Conservation (phyloP, 1,140 invertebrate species). For the Hylaeus volcanicus region DNA sequence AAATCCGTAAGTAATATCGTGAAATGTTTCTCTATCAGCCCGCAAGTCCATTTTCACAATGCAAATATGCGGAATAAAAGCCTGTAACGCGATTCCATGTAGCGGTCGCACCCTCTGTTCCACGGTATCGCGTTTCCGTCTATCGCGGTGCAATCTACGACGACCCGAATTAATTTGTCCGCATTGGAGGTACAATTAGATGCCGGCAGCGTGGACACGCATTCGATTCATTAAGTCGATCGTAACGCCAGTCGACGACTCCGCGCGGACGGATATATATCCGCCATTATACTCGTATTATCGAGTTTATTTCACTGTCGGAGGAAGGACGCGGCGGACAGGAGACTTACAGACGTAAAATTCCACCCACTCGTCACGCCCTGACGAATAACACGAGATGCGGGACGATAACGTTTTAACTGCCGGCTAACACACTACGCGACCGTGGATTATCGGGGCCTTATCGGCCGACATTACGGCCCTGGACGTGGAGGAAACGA, state of each 20-base stretch:
- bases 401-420: constrained; percentile 62
- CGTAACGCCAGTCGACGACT: constrained; percentile 20
- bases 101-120: not conserved
- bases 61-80: not conserved
- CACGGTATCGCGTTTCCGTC: not conserved
- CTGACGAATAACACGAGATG: constrained; percentile 66
- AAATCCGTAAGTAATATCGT: too few species aligned
- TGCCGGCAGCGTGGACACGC: constrained; percentile 12
- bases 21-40: too few species aligned
- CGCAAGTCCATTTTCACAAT: not conserved
- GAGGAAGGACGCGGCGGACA: not conserved
- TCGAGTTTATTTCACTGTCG: constrained; percentile 38
- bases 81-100: not conserved
- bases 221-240: constrained; percentile 55
- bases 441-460: constrained; percentile 47
- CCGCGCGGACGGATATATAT: constrained; percentile 15
- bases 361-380: constrained; percentile 66
- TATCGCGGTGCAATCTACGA: constrained; percentile 37
- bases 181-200: constrained; percentile 36
- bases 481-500: constrained; percentile 53
- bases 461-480: constrained; percentile 62
- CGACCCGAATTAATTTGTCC: constrained; percentile 55
- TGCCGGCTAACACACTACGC: constrained; percentile 59
- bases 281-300: constrained; percentile 35
- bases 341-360: constrained; percentile 47